Percentiles rank a stretch among this genome's conserved stretches.
phyloP scores from a whole-genome alignment of 2,113 vertebrate genomes.

The Forbesichthys papilliferus region DNA sequence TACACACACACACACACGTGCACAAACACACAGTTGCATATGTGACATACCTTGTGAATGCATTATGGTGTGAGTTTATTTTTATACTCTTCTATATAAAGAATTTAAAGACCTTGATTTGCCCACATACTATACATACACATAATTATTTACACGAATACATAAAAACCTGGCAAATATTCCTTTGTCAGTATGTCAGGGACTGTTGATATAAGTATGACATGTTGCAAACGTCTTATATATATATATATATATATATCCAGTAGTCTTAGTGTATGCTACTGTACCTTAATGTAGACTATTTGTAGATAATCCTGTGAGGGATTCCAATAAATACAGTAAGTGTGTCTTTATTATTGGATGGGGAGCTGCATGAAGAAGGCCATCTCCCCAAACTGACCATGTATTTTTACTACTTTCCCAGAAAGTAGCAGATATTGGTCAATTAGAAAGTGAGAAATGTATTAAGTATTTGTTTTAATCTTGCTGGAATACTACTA shows the following conservation, averaged over 20 bases:
- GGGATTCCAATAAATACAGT: conserved; percentile 54
- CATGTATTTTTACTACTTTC: too few species aligned
- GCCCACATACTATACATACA: conserved; percentile 59
- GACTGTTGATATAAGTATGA: conserved; percentile 74
- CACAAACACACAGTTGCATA: conserved; percentile 64
- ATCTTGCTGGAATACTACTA: neutral
- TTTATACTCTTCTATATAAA: conserved; percentile 77
- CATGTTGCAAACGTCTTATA: conserved; percentile 69
- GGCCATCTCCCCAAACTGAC: conserved; percentile 4
- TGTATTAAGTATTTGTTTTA: conserved; percentile 10
- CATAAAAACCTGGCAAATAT: conserved; percentile 68
- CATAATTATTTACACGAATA: conserved; percentile 58
- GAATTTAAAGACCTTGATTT: conserved; percentile 42
- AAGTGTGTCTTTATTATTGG: conserved; percentile 53
- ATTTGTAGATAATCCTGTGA: conserved; percentile 55
- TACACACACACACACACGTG: conserved; percentile 63
- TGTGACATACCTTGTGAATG: conserved; percentile 71
- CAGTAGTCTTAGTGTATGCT: conserved; percentile 66
- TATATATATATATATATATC: conserved; percentile 46
- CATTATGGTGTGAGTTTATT: conserved; percentile 66
- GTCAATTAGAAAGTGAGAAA: conserved; percentile 3
- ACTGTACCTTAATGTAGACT: conserved; percentile 68
- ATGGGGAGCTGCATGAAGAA: conserved; percentile 60
- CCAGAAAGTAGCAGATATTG: neutral
- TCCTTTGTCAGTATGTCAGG: conserved; percentile 77